phyloP scores from a whole-genome alignment of 2,113 vertebrate species.

The Xiphophorus couchianus region DNA sequence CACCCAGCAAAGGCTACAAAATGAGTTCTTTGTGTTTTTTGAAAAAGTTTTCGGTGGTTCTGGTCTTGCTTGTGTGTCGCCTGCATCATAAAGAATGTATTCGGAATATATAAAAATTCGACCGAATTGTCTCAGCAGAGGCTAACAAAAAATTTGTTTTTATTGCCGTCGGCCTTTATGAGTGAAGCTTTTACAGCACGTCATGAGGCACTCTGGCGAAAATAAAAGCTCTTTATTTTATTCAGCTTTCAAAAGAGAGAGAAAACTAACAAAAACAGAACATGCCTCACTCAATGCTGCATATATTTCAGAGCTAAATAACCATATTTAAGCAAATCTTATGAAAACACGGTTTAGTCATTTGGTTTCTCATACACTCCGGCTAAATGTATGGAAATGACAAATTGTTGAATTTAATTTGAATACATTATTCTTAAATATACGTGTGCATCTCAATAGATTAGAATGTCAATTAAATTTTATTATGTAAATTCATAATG shows the following conservation, averaged over 20 bases:
- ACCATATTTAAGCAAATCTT: neutral
- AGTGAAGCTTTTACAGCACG: neutral
- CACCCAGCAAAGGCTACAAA: too few species aligned
- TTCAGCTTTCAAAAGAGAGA: neutral
- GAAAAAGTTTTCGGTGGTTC: too few species aligned
- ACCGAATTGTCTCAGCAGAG: neutral
- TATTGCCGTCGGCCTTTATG: neutral
- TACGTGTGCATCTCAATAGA: neutral
- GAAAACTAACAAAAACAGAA: neutral
- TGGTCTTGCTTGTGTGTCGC: too few species aligned
- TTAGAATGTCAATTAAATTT: too few species aligned
- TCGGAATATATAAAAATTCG: too few species aligned
- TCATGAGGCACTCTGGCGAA: neutral
- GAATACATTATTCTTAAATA: conserved; percentile 19
- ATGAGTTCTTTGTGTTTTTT: too few species aligned
- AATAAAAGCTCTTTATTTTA: conserved; percentile 7
- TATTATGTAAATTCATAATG: too few species aligned
- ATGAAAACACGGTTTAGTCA: conserved; percentile 14
- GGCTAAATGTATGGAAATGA: conserved; percentile 6
- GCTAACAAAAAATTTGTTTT: neutral
- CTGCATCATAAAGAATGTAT: too few species aligned
- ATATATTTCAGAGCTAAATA: conserved; percentile 8
- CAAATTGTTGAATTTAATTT: conserved; percentile 7
- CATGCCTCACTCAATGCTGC: neutral
- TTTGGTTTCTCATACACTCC: conserved; percentile 20